Base-by-base conservation (phyloP, 2,888 invertebrate genomes). In the Acleris holmiana region DNA sequence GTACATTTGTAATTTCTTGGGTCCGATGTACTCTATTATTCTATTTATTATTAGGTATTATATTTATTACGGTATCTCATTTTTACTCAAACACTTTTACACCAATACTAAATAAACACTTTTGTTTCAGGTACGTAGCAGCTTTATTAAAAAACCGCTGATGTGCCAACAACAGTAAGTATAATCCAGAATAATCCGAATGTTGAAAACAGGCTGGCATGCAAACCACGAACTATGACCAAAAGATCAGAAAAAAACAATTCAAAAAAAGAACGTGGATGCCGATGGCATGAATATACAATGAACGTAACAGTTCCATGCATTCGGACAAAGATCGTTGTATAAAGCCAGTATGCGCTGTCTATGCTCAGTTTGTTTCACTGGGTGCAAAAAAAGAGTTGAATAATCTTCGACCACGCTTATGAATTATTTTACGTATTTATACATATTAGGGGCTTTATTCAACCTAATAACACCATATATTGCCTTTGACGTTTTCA, bases 221-320 rank as follows among this genome's bases (percentile, higher is more conserved):
- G 29, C 41, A 35, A 48, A 49, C 55, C 55, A 29, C 29, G 13
- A 18, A 55, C 44, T 41, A 44, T 46, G 46, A 23, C 49, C 54
- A 54, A 54, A 59, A 41, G 58, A 25, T 64, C 44, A 41, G 29
- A 46, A 44, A 29, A 55, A 49, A 49, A 55, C 15, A 17, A 41
- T 62, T 44, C 17, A 19, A 55, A 49, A 55, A 54, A 50, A 49
- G 13, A 55, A 49, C 48, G 21, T 13, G 15, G 53, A 48, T 49
- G 67, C 66, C 64, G 59, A 72, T 68, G 67, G 58, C 76, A 83
- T 83, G 82, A 82, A 83, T 84, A 82, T 81, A 79, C 82, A 77
- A 79, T 77, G 76, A 76, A 73, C 68, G 73, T 74, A 72, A 74
- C 76, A 71, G 71, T 75, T 72, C 76, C 74, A 67, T 69, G 62